Evolutionary conservation across 2,888 invertebrate genomes (phyloP).

Genomic region (Sminthurides aquaticus): DNA sequence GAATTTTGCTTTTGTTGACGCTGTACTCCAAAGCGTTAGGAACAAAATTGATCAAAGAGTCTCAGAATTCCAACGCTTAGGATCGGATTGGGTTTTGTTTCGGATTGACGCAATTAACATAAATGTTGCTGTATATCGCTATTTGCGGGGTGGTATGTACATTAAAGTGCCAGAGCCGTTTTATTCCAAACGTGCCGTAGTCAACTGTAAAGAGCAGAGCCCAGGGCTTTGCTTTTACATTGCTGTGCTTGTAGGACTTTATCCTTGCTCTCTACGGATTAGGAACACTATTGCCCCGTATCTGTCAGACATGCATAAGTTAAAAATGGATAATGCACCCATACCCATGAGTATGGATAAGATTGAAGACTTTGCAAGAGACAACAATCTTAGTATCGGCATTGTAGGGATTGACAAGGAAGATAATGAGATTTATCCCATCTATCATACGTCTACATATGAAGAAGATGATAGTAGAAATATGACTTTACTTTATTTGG

Average conservation of each 20-base stretch:
- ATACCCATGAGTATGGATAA: neutral
- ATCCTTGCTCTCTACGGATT: neutral
- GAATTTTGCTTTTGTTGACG: too few species aligned
- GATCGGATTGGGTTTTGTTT: neutral
- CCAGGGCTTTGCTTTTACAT: neutral
- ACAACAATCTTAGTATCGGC: neutral
- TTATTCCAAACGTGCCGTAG: neutral
- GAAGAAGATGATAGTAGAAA: neutral
- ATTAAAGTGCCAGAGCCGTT: neutral
- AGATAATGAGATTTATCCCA: neutral
- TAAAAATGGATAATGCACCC: neutral
- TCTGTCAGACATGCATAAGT: neutral
- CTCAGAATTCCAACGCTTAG: neutral
- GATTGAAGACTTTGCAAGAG: neutral
- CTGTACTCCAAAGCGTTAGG: too few species aligned
- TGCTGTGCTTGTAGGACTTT: neutral
- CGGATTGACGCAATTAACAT: neutral
- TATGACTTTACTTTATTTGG: neutral
- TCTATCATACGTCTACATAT: neutral
- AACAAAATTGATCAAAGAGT: neutral
- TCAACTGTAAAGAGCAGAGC: neutral
- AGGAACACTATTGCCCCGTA: neutral
- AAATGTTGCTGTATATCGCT: neutral
- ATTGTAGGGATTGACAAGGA: neutral
- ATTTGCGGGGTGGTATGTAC: neutral